These are phyloP conservation scores for Drosophila eohydei DNA, from an alignment of 2,888 invertebrate genomes.

Conservation along the genomic window DNA sequence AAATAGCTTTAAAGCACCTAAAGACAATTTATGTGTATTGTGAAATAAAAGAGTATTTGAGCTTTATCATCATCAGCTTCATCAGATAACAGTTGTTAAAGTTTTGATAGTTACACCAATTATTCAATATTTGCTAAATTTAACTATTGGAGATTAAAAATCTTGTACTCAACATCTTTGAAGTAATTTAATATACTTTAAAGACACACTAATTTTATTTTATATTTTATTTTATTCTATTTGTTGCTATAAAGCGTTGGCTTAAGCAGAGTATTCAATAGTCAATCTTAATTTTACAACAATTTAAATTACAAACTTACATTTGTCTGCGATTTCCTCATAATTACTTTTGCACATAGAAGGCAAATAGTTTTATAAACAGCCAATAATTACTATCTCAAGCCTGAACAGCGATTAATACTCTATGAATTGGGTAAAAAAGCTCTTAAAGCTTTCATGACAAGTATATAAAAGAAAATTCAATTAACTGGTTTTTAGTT, in stretches of 20 bases:
- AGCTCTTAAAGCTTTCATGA: slow-evolving; percentile 13
- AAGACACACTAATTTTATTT: too few species aligned
- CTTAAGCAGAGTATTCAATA: too few species aligned
- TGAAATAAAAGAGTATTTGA: neutral
- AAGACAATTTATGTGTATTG: neutral
- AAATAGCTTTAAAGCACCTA: neutral
- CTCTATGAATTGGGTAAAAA: neutral
- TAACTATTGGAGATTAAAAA: neutral
- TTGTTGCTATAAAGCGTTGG: too few species aligned
- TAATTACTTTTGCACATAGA: too few species aligned
- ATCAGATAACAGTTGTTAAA: neutral
- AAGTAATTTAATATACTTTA: too few species aligned
- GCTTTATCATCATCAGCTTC: neutral
- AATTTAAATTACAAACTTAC: too few species aligned
- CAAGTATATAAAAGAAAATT: neutral
- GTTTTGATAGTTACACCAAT: neutral
- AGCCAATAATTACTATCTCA: neutral
- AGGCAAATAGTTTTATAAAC: neutral
- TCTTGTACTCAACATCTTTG: too few species aligned
- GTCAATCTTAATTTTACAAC: too few species aligned
- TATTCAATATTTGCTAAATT: neutral
- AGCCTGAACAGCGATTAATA: neutral
- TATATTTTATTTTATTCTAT: too few species aligned
- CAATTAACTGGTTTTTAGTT: slow-evolving; percentile 1
- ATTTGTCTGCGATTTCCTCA: too few species aligned